These are phyloP conservation scores for Candidula unifasciata DNA, from an alignment of 2,888 invertebrate genomes.

Conservation along the genomic window DNA sequence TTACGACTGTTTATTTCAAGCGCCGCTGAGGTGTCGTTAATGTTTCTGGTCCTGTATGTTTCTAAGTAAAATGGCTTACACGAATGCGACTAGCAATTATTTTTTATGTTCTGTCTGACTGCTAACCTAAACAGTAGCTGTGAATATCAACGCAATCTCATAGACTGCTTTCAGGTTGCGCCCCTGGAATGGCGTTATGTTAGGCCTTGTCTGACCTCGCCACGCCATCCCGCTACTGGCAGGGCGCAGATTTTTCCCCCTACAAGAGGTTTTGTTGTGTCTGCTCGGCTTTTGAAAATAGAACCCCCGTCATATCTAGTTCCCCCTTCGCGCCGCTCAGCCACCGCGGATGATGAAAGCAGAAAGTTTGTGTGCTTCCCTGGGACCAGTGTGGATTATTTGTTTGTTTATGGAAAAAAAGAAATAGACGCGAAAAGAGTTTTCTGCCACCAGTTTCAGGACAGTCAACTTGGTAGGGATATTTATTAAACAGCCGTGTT, in stretches of 20 bases:
- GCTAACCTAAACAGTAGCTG: not conserved
- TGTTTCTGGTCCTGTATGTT: no score
- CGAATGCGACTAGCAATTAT: not conserved
- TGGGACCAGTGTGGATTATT: not conserved
- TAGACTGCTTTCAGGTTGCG: not conserved
- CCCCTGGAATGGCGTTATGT: not conserved
- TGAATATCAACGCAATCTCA: not conserved
- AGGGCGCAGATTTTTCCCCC: conserved; percentile 14
- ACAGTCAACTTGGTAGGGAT: no score
- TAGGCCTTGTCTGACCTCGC: conserved; percentile 41
- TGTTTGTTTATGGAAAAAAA: not conserved
- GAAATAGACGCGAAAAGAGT: no score
- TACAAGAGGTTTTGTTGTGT: conserved; percentile 34
- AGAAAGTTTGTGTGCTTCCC: not conserved
- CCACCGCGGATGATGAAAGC: not conserved
- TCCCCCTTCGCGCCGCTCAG: not conserved
- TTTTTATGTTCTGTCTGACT: not conserved
- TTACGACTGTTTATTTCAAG: no score
- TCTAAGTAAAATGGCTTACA: no score
- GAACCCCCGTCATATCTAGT: conserved; percentile 26
- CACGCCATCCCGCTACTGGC: conserved; percentile 24
- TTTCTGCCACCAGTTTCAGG: no score
- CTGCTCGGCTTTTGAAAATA: conserved; percentile 37
- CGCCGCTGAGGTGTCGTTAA: no score
- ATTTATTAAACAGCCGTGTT: no score